phyloP scores from a whole-genome alignment of 1,140 invertebrate species.

The Calycopis cecrops region DNA sequence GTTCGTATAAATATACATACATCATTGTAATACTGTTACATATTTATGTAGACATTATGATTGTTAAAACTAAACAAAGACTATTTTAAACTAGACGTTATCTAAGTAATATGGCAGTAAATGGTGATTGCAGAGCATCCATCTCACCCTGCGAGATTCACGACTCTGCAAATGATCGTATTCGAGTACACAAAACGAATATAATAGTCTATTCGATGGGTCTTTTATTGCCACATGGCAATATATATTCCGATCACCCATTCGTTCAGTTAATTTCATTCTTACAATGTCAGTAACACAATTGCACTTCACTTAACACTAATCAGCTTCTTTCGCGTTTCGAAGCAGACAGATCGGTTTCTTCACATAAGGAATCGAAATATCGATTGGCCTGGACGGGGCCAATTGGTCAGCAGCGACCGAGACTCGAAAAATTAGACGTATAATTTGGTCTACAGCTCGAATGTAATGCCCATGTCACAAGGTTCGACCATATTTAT shows the following conservation, averaged over 20 bases:
- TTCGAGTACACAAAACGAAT: conserved; percentile 46
- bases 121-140: conserved; percentile 60
- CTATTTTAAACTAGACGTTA: conserved; percentile 57
- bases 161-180: conserved; percentile 45
- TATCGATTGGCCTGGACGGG: no score
- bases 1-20: conserved; percentile 61
- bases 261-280: conserved; percentile 17
- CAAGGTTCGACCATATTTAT: no score
- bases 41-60: conserved; percentile 49
- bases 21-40: conserved; percentile 71
- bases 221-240: conserved; percentile 19
- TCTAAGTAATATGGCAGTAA: conserved; percentile 72
- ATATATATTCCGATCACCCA: conserved; percentile 17
- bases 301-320: not conserved
- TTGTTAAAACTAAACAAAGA: conserved; percentile 61
- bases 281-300: conserved; percentile 13
- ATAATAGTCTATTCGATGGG: conserved; percentile 60
- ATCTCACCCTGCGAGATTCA: conserved; percentile 51
- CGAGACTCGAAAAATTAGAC: no score
- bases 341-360: no score
- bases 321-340: no score
- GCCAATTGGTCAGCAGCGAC: no score
- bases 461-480: no score
- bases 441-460: no score
- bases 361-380: no score